phyloP scores from a whole-genome alignment of 2,113 vertebrate genomes.

The Indri indri region DNA sequence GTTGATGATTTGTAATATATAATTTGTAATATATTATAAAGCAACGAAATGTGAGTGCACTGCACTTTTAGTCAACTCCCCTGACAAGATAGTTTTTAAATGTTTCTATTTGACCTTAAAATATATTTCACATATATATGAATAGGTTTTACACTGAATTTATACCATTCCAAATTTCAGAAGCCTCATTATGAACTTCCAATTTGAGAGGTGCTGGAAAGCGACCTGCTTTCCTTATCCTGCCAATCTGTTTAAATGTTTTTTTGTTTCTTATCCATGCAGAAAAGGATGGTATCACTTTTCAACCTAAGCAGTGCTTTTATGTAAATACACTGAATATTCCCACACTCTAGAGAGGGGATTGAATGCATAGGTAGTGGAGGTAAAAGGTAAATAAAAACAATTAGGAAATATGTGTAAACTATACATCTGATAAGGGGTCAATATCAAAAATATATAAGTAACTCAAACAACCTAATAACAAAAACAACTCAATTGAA shows the following conservation, averaged over 20 bases:
- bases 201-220: conserved; percentile 8
- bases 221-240: background rate
- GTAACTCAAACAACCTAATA: background rate
- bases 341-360: background rate
- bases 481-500: background rate
- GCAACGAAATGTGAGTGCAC: conserved; percentile 44
- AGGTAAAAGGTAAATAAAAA: background rate
- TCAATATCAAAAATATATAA: background rate
- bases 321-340: conserved; percentile 1
- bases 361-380: background rate
- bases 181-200: background rate
- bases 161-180: conserved; percentile 36
- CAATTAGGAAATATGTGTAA: background rate
- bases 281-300: background rate
- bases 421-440: background rate
- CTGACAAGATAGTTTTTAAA: conserved; percentile 64
- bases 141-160: conserved; percentile 33
- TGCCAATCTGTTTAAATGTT: background rate
- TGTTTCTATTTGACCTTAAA: conserved; percentile 64
- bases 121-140: conserved; percentile 9
- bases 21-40: conserved; percentile 66
- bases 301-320: background rate
- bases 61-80: conserved; percentile 59
- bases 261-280: conserved; percentile 40
- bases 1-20: conserved; percentile 64